Base-by-base conservation (phyloP, 1,140 invertebrate species). In the Drosophila paulistorum region DNA sequence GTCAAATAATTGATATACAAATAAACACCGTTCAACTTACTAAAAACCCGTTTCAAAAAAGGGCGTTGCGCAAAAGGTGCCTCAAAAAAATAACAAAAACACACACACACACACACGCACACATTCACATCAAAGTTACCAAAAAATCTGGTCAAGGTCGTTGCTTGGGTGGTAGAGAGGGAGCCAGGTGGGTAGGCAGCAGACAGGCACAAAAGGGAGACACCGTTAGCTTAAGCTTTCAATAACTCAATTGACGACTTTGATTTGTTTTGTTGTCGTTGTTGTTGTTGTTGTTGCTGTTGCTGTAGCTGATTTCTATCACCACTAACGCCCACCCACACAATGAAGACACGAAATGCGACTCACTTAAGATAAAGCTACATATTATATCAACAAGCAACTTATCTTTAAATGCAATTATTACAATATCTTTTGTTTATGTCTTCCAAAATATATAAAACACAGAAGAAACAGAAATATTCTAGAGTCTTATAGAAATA, bases 111-210 rank as follows among this genome's bases (percentile, higher is more conserved):
- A 57, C 17, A 55, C 51, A 39, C 37, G 13, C 3, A 39, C 9
- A 37, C 35, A 35, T 10, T 35, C 35, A 35, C 35, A 37, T 30
- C 3, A 51, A 51, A 51, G 45, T 59, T 59, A 59, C 57, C 57
- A 59, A 59, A 17, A 68, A 84, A 85, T 37, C 68, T 86, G 81
- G 81, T 86, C 81, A 85, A 85, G 81, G 81, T 85, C 81, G 78
- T 2, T 37, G 26, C 61, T 59, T 65, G 48, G 60, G 39, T 33
- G 33, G 30, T 55, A 4, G 17, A 3, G 14, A 48, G 23, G 63
- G 58, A 60, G 68, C 64, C 66, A 62, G 77, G 72, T n/a, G 55
- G 66, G 70, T 55, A 48, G 13, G 10, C 35, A 37, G 54, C 51
- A 45, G 35, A 59, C 65, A 73, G 77, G 70, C 62, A 60, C 35